Evolutionary conservation across 2,113 vertebrate species (phyloP).

Genomic region (Gorsachius goisagi): DNA sequence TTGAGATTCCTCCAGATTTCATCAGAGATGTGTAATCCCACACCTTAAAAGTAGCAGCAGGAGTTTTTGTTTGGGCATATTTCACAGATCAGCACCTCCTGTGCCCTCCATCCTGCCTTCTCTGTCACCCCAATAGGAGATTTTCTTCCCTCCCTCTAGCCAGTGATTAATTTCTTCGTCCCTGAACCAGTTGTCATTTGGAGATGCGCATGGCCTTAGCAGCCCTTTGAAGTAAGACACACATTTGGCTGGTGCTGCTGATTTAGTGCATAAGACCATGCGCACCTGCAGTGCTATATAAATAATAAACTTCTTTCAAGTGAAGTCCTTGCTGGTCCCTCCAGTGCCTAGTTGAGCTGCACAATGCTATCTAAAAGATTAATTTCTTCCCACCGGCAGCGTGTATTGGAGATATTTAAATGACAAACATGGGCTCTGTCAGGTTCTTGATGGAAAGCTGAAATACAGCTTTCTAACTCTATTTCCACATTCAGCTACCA

Average conservation of each 20-base stretch:
- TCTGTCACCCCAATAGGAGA: background rate
- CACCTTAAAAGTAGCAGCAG: background rate
- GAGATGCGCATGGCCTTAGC: accelerated
- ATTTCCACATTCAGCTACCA: background rate
- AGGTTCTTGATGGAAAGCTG: background rate
- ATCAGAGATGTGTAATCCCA: background rate
- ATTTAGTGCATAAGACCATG: background rate
- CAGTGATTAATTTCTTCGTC: background rate
- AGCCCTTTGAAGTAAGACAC: background rate
- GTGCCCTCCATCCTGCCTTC: background rate
- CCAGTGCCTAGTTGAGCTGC: background rate
- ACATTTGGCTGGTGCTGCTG: background rate
- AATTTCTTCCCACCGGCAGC: background rate
- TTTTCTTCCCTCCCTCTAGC: background rate
- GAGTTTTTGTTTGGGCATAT: background rate
- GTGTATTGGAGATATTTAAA: background rate
- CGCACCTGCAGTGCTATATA: background rate
- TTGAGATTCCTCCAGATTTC: background rate
- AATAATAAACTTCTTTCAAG: background rate
- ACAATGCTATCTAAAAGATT: background rate
- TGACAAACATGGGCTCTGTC: background rate
- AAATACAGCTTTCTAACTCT: background rate
- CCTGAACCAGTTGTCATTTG: accelerated
- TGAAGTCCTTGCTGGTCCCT: background rate
- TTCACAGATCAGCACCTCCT: background rate